phyloP scores from a whole-genome alignment of 2,888 invertebrate genomes.

The Drosophila basisetae region DNA sequence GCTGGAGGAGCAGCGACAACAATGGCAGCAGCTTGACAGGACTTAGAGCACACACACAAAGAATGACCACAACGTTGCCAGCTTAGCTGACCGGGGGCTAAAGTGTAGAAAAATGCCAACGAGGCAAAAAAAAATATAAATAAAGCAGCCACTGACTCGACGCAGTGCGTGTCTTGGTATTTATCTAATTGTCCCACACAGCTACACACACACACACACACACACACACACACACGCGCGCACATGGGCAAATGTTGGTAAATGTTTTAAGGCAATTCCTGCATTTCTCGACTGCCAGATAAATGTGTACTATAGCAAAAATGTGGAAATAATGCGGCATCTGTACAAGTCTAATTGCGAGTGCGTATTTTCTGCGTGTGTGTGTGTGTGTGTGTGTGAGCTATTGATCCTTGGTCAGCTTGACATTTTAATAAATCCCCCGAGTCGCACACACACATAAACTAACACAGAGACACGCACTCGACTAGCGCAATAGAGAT shows the following conservation, averaged over 20 bases:
- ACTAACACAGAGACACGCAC: constrained; percentile 1
- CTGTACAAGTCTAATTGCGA: constrained; percentile 69
- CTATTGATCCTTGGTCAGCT: constrained; percentile 66
- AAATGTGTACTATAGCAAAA: constrained; percentile 62
- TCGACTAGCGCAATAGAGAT: constrained; percentile 8
- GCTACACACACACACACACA: constrained; percentile 33
- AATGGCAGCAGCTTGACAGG: constrained; percentile 66
- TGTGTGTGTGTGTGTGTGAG: constrained; percentile 42
- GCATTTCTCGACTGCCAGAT: constrained; percentile 61
- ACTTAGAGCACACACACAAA: constrained; percentile 29
- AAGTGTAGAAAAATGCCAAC: constrained; percentile 77
- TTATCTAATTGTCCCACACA: constrained; percentile 74
- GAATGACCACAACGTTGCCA: constrained; percentile 52
- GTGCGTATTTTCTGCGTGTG: constrained; percentile 18
- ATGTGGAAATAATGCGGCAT: constrained; percentile 71
- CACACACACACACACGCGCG: constrained; percentile 10
- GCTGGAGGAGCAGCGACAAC: constrained; percentile 47
- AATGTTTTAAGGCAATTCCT: constrained; percentile 67
- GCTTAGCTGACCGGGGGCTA: constrained; percentile 57
- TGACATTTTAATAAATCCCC: constrained; percentile 76
- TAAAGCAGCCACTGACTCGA: constrained; percentile 36
- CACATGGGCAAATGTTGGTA: constrained; percentile 28
- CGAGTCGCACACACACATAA: constrained; percentile 24
- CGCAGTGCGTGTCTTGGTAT: constrained; percentile 64
- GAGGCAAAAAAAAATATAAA: constrained; percentile 61